Conservation (phyloP, 2,797 vertebrate genomes). For the Sebastes melanostomus region DNA sequence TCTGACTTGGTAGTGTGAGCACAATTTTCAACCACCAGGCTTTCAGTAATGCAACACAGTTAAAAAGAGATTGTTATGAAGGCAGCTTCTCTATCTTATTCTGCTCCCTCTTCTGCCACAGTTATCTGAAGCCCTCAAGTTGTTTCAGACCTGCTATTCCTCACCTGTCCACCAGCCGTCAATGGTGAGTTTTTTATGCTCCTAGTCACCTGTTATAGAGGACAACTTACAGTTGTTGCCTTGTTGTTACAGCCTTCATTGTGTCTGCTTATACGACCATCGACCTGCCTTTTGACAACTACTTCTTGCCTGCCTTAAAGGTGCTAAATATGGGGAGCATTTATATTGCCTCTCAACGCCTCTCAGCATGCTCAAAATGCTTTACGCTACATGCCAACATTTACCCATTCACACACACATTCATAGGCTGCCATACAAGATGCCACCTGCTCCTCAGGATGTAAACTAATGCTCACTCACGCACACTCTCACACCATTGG, state of each 20-base stretch:
- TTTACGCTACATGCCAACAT: not conserved
- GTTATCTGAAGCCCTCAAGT: not conserved
- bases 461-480: not conserved
- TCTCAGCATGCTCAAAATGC: not conserved
- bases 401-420: not conserved
- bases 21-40: too few relatives aligned
- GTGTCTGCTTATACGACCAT: not conserved
- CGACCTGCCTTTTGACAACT: not conserved
- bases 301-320: not conserved
- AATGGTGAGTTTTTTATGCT: not conserved
- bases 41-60: not conserved
- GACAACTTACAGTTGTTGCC: not conserved
- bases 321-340: not conserved
- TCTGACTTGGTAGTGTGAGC: too few relatives aligned
- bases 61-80: not conserved
- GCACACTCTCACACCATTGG: not conserved
- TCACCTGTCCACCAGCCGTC: slow-evolving; percentile 37
- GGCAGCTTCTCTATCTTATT: not conserved
- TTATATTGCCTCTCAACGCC: not conserved
- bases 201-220: not conserved
- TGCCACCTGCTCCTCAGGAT: not conserved
- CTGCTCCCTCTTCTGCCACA: not conserved
- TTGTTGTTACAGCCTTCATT: not conserved
- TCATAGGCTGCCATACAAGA: not conserved
- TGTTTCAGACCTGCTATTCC: slow-evolving; percentile 7